These are phyloP conservation scores for Spea multiplicata DNA, from an alignment of 2,113 vertebrate genomes.

Conservation along the genomic window DNA sequence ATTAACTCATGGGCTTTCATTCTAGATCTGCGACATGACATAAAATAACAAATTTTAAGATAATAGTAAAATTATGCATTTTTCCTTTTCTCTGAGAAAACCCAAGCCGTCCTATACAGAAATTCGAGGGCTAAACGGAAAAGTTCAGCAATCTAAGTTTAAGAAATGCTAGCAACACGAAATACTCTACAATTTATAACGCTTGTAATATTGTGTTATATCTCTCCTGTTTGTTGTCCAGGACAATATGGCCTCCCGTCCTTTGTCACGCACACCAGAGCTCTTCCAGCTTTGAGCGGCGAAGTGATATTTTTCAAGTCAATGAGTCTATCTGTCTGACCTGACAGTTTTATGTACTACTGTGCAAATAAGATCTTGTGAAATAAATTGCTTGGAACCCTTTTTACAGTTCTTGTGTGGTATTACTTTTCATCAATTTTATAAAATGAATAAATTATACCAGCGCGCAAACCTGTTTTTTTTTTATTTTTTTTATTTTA, in stretches of 20 bases:
- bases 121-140: too few species aligned
- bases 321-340: slow-evolving; percentile 45
- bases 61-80: too few species aligned
- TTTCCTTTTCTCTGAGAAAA: too few species aligned
- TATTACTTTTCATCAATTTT: slow-evolving; percentile 47
- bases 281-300: slow-evolving; percentile 15
- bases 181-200: too few species aligned
- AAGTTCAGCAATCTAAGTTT: too few species aligned
- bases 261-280: slow-evolving; percentile 16
- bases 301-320: slow-evolving; percentile 45
- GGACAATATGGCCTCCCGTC: slow-evolving; percentile 4
- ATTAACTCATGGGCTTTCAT: too few species aligned
- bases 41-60: too few species aligned
- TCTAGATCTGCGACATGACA: too few species aligned
- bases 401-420: slow-evolving; percentile 44
- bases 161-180: too few species aligned
- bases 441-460: slow-evolving; percentile 42
- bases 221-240: slow-evolving; percentile 23
- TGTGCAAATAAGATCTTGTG: slow-evolving; percentile 47
- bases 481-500: too few species aligned
- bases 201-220: too few species aligned
- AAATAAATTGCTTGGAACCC: slow-evolving; percentile 47
- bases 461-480: slow-evolving; percentile 28
- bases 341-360: slow-evolving; percentile 46
- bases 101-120: too few species aligned